Base-by-base conservation (phyloP, 2,797 vertebrate species). In the Intellagama lesueurii region DNA sequence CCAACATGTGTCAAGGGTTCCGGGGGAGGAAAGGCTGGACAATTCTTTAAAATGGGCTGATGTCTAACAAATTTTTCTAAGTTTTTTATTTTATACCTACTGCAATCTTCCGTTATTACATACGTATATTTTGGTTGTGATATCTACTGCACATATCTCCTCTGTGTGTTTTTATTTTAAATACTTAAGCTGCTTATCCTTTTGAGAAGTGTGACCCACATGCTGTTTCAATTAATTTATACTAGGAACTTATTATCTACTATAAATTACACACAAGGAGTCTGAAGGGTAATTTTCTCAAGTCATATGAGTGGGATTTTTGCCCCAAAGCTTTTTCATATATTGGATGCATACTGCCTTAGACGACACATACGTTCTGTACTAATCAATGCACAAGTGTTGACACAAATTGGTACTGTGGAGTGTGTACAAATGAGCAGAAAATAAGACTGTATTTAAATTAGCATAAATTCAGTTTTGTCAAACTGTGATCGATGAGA, bases 401-500 rank as follows among this genome's bases (percentile, higher is more conserved):
- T 40, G 4, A 80, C 72, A 2, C 7, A 14, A 76, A 90, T 80
- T 88, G 91, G 19, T 80, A 30, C 64, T 19, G 22, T 66, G n/a
- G 30, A 28, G 7, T 16, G 91, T 35, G 30, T 90, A 26, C 56
- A 91, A 94, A 73, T 8, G 28, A 16, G 69, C 0, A 68, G 70
- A 90, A 81, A 91, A 70, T 83, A 83, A 49, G 69, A 32, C 56
- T 73, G 2, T 2, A 87, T 91, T 89, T 91, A 80, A 64, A 91
- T 72, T 47, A 83, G 52, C 47, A 88, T 75, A 84, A 84, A 87
- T 84, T 73, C 40, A 70, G 22, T 77, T 83, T 49, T 83, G 9
- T 84, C 32, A 90, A 91, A 83, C 90, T 16, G n/a, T 77, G 66
- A 73, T 88, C 83, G 91, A 91, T 56, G 73, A 66, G 4, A 93